Evolutionary conservation across 2,797 vertebrate species (phyloP).

Genomic region (Scleropages formosus): DNA sequence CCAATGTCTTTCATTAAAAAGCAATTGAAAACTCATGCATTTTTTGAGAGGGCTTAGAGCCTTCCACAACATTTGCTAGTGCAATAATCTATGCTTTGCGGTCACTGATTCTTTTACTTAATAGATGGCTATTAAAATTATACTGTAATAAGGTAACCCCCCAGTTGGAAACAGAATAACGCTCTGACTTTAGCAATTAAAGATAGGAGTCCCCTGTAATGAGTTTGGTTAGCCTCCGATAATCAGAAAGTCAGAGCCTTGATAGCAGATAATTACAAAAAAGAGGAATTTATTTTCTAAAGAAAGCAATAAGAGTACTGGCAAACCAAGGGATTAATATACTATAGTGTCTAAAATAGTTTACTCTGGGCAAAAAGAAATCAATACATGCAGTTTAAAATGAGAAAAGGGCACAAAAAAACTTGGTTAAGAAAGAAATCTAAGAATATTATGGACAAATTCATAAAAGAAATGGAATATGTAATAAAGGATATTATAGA

Average conservation of each 20-base stretch:
- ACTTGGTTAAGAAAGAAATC: too few relatives aligned
- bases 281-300: constrained; percentile 46
- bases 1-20: constrained; percentile 52
- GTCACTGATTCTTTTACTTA: constrained; percentile 40
- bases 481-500: too few relatives aligned
- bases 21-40: constrained; percentile 38
- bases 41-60: constrained; percentile 29
- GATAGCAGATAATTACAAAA: constrained; percentile 50
- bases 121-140: constrained; percentile 48
- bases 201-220: constrained; percentile 40
- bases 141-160: constrained; percentile 36
- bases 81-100: constrained; percentile 41
- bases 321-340: constrained; percentile 36
- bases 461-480: neutral
- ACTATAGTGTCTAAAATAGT: constrained; percentile 22
- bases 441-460: too few relatives aligned
- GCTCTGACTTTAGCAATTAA: constrained; percentile 41
- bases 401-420: constrained; percentile 22
- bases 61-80: constrained; percentile 13
- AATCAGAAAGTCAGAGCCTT: constrained; percentile 37
- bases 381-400: constrained; percentile 2
- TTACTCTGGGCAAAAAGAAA: neutral
- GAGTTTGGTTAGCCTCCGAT: constrained; percentile 41
- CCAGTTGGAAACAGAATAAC: constrained; percentile 35
- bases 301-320: constrained; percentile 35